Evolutionary conservation across 2,113 vertebrate species (phyloP), one percentile per base, ranked within the genome.

Genomic region (Rhinolophus ferrumequinum): DNA sequence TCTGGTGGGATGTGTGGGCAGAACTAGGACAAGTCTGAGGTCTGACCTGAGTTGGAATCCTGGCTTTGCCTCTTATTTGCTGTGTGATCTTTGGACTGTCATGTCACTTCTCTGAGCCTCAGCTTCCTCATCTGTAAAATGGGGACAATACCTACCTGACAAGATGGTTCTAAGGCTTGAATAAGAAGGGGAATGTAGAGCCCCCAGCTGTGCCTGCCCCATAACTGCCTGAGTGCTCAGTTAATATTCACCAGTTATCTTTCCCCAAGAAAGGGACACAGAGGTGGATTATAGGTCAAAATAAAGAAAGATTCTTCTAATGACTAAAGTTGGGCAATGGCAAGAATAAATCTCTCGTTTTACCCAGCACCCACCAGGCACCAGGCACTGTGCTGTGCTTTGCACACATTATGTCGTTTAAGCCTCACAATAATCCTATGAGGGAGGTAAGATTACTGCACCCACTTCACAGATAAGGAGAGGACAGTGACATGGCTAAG

Each of bases 61-160:
- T 90, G 88, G 22, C 69, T 94, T 95, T 90, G 58, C 35, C 85
- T 95, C 50, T 93, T 70, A 87, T 26, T 75, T 58, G 50, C 94
- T 91, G 73, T 75, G 90, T 89, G 79, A 89, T 67, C 66, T 91
- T 82, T 85, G 60, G 54, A 21, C 30, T 72, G 56, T 35, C 47
- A 15, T 26, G 5, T 67, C 14, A 50, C 24, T 72, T 90, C 81
- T 95, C 85, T 80, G 80, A 83, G 85, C 88, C 93, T 66, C 77
- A 13, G 88, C 44, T 66, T 88, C 19, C 76, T 76, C 44, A 6
- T 83, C 88, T 90, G 64, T 90, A 80, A 88, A 81, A 64, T 64
- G 76, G 76, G 92, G 60, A 62, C 54, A 77, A 54, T 8, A 28
- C 22, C 80, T 58, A 1, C 26, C 47, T 38, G n/a, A 14, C 38